Percentiles rank a stretch among this genome's conserved stretches.
These are phyloP conservation scores for Spisula subtruncata DNA, from an alignment of 2,888 invertebrate species.

Conservation along the genomic window DNA sequence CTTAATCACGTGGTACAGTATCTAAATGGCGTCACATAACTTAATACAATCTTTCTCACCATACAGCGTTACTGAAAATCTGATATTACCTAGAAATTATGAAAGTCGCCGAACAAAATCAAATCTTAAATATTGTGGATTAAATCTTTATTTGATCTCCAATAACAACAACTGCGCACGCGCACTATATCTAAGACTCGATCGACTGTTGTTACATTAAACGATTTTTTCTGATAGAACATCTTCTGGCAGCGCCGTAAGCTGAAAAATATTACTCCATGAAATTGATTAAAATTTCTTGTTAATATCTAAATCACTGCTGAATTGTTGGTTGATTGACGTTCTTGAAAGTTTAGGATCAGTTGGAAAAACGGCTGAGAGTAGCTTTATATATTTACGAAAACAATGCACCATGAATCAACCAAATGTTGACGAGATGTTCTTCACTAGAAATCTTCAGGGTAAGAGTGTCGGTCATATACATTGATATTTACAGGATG, in stretches of 20 bases:
- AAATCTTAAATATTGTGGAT: conserved; percentile 1
- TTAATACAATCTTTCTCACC: not conserved
- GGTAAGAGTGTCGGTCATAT: no score
- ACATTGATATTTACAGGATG: no score
- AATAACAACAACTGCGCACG: conserved; percentile 11
- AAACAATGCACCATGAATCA: no score
- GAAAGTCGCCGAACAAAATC: not conserved
- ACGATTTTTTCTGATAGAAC: conserved; percentile 11
- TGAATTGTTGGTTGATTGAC: not conserved
- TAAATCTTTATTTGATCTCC: conserved; percentile 14
- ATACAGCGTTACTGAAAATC: not conserved
- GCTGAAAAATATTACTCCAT: not conserved
- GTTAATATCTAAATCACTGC: not conserved
- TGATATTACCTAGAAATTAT: not conserved
- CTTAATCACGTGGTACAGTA: not conserved
- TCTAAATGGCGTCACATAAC: not conserved
- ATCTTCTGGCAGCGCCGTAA: not conserved
- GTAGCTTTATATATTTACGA: no score
- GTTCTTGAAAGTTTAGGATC: no score
- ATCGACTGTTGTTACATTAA: conserved; percentile 19
- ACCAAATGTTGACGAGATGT: no score
- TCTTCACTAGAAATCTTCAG: no score
- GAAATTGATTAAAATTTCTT: not conserved
- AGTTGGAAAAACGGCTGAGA: no score
- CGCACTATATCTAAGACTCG: not conserved